Base-by-base conservation (phyloP, 1,140 invertebrate genomes). In the Pentalonia nigronervosa region DNA sequence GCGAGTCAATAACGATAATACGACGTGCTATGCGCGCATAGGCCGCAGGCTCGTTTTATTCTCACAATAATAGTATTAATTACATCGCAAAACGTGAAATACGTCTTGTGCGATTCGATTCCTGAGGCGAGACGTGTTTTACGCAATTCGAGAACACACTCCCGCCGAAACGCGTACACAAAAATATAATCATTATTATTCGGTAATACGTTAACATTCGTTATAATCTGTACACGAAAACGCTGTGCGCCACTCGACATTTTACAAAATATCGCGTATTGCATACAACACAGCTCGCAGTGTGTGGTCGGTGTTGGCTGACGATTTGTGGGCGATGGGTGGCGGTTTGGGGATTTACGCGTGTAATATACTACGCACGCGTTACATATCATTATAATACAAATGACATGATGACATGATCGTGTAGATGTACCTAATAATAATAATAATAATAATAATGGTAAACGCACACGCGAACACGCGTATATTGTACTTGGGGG, bases 261-360 rank as follows among this genome's bases (percentile, higher is more conserved):
- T 50, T 76, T 67, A 67, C 60, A 14, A 17, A n/a, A 76, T n/a
- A 76, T 7, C 14, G 50, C 21, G 50, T n/a, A n/a, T n/a, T n/a
- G n/a, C 50, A 30, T 11, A 9, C 30, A 14, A 67, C 30, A 67
- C 60, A 30, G 25, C 7, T 11, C 41, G 41, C 41, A 4, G 41
- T 4, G 1, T 4, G 11, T n/a, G 0, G 30, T 17, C 30, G n/a
- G n/a, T 17, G n/a, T 0, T 0, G 17, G 48, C 11, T 17, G 0
- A 14, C 17, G 60, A 14, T 14, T 17, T 14, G 0, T 1, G 17
- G 60, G 11, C 17, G 0, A 14, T 17, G 60, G n/a, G n/a, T 17
- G n/a, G 14, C 2, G 17, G 48, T 50, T 67, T 4, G 60, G 14
- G n/a, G 14, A 76, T n/a, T 76, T 76, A 76, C 60, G 60, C 60